Base-by-base conservation (phyloP, 1,140 invertebrate species). In the Helicoverpa zea region DNA sequence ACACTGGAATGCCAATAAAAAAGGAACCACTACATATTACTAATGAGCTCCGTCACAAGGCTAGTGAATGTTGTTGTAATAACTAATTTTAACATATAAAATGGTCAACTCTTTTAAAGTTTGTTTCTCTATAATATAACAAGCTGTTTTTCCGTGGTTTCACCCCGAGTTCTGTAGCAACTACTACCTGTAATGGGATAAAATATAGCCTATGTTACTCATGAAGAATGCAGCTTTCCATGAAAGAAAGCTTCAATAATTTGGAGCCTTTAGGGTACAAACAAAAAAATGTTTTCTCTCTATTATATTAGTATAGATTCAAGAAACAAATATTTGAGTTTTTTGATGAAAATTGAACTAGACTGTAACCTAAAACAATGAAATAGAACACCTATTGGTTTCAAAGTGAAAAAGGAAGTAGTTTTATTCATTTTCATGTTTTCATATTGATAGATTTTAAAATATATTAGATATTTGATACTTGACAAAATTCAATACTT, bases 1-100 rank as follows among this genome's bases (percentile, higher is more conserved):
- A 66, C 51, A 61, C 30, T 72, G 43, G 78, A 61, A 73, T 79
- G 47, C n/a, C 3, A 52, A 58, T 61, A 79, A 79, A 61, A 79
- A 72, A 77, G 74, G 74, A 54, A 79, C 70, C 18, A 56, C 43
- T 59, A 51, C 11, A 35, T 14, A 63, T 68, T 64, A 66, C n/a
- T 18, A 66, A 49, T 23, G 13, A 61, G 18, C 35, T 16, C 18
- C 35, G 63, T 75, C 58, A 30, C 52, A 58, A 73, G 70, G 70
- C 29, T 58, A 14, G 35, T 23, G 12, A 12, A 58, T 73, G 13
- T 30, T 10, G n/a, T 49, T 49, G 16, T 68, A 68, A 49, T 47
- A 43, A 11, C 49, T 18, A 68, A 68, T 68, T 18, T 68, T 68
- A 68, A 51, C 35, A 47, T 49, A 51, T n/a, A 23, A 29, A 30